phyloP scores from a whole-genome alignment of 92 coral and sea anemone species.

The Epizoanthus ramosus region DNA sequence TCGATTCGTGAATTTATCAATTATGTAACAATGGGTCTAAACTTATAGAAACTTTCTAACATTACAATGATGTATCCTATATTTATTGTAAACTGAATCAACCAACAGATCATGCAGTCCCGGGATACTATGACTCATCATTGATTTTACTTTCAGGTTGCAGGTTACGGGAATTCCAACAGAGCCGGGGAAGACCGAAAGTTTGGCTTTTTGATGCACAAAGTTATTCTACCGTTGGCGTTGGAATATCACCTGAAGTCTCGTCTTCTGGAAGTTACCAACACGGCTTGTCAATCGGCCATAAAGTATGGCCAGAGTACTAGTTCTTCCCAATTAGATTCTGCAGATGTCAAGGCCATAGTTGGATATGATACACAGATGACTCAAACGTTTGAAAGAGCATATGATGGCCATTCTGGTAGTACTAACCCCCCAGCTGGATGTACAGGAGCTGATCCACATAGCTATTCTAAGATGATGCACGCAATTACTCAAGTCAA shows the following conservation, averaged over 20 bases:
- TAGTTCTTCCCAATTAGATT: neutral
- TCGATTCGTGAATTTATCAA: no score
- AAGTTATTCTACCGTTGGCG: conserved; percentile 57
- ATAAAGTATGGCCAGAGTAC: conserved; percentile 12
- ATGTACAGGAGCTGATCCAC: neutral
- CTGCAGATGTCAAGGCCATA: conserved; percentile 5
- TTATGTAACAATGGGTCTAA: no score
- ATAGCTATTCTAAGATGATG: neutral
- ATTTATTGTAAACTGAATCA: no score
- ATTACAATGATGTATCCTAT: no score
- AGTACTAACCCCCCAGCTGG: neutral
- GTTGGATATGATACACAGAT: conserved; percentile 25
- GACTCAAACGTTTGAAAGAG: neutral
- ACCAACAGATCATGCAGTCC: no score
- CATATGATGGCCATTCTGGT: neutral
- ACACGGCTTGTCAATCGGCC: conserved; percentile 20
- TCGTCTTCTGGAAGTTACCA: conserved; percentile 47
- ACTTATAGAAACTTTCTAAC: no score
- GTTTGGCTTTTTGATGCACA: conserved; percentile 52
- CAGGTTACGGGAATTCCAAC: no score
- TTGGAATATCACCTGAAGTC: conserved; percentile 59
- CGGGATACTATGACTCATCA: no score
- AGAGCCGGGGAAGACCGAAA: conserved; percentile 39
- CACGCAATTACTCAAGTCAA: conserved; percentile 17
- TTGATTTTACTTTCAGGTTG: no score